phyloP scores from a whole-genome alignment of 2,888 invertebrate species.

The Copidosoma aretas region DNA sequence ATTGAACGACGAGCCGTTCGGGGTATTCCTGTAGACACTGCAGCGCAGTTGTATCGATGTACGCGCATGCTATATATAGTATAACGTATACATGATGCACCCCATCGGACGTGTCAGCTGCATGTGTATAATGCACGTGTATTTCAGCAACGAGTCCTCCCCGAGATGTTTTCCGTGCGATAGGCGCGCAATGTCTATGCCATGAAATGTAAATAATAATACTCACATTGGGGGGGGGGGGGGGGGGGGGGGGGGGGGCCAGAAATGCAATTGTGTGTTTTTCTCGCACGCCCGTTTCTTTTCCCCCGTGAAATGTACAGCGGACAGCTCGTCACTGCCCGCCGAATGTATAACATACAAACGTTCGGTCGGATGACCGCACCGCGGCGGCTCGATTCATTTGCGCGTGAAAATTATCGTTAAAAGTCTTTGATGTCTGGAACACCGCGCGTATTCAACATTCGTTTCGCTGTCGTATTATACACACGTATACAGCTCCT shows the following conservation, averaged over 20 bases:
- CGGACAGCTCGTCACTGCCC: too few species aligned
- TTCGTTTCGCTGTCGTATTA: too few species aligned
- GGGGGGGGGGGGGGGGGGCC: too few species aligned
- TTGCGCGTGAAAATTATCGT: conserved; percentile 14
- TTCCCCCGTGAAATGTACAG: too few species aligned
- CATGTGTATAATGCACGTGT: conserved; percentile 32
- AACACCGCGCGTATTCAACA: neutral
- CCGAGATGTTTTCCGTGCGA: conserved; percentile 16
- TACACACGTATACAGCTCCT: too few species aligned
- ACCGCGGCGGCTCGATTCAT: neutral
- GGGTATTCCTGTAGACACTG: conserved; percentile 12
- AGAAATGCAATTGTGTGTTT: conserved; percentile 16
- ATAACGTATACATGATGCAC: neutral
- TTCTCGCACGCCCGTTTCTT: too few species aligned
- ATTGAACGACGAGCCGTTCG: conserved; percentile 39
- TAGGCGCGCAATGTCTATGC: conserved; percentile 11
- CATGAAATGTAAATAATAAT: too few species aligned
- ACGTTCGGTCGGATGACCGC: neutral
- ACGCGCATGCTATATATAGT: too few species aligned
- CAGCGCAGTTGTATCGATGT: neutral
- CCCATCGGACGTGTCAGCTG: conserved; percentile 21
- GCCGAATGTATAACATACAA: too few species aligned
- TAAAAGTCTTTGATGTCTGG: conserved; percentile 14
- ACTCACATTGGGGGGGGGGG: too few species aligned
- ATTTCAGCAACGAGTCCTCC: conserved; percentile 38